Evolutionary conservation across 1,140 invertebrate genomes (phyloP), one percentile per base, ranked within the genome.

Genomic region (Eulimnadia texana): DNA sequence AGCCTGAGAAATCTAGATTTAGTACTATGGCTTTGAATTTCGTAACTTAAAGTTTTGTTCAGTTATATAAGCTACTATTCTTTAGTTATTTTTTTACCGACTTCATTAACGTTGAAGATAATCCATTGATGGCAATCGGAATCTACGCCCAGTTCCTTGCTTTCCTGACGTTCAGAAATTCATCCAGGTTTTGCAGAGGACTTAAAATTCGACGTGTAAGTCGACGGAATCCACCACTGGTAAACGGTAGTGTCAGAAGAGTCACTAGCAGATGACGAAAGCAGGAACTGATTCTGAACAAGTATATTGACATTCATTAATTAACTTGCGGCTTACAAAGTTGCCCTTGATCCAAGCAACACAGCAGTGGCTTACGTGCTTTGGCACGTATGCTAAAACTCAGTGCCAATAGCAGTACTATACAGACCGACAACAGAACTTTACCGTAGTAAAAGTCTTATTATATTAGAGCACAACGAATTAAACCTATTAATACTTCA

Each of bases 71-170:
- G n/a, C n/a, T n/a, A n/a, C n/a, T n/a, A n/a, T n/a, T n/a, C n/a
- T n/a, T n/a, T n/a, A n/a, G n/a, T n/a, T n/a, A 2, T n/a, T 9
- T 10, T 19, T 33, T n/a, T 61, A 61, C 60, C 60, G 19, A 61
- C 42, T 61, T 61, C 51, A 19, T 61, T 51, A 3, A 61, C 60
- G 60, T 61, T 61, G 50, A 61, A 61, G 28, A 61, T 54, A 2
- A 61, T 23, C 60, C 60, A 61, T 47, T 42, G 60, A 54, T 52
- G 11, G 24, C 22, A 19, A 27, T 22, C 49, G 19, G 6, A 22
- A 13, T 42, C 71, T 66, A 72, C 55, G 0, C 29, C 63, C 51
- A 71, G 70, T 59, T 76, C 70, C 29, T 78, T 69, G 0, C 50
- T 33, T 13, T 50, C 13, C 27, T 33, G 20, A 20, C 53, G 28